Base-by-base conservation (phyloP, 1,140 invertebrate species). In the Lepidurus apus region DNA sequence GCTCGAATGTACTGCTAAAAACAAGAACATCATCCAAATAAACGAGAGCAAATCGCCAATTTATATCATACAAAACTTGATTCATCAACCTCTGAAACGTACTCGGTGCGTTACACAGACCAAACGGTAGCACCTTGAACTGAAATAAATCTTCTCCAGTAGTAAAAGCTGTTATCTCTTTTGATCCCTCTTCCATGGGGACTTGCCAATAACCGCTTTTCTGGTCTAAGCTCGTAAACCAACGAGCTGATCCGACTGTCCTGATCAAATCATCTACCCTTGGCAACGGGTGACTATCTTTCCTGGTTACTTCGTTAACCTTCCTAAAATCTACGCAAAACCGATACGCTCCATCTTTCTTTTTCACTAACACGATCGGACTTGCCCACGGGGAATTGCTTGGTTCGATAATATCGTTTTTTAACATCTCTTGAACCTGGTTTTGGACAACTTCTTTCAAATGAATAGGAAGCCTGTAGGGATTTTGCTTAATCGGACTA, bases 1-100 rank as follows among this genome's bases (percentile, higher is more conserved):
- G 82, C 17, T 84, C 80, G 65, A 84, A 81, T 45, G 80, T 80
- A n/a, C 81, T 79, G 17, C 80, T 81, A 75, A 81, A 84, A 17
- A 86, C 77, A 1, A 88, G 81, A 8, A 88, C 83, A 75, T 88
- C 87, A 81, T 88, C 86, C 9, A 88, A 73, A 80, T 85, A 87
- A 0, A 83, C 80, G 73, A 84, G 75, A 74, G 45, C 13, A 76
- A 81, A 81, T 34, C 78, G 65, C 24, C 76, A 42, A 43, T 77
- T 79, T 21, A 83, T 76, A 11, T 78, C 81, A 34, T 43, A 34
- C 21, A 87, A 79, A 6, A 84, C 81, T 4, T 77, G 65, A 77
- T 86, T 82, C 75, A 86, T 85, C 13, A 83, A 80, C 34, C 83
- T 74, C 80, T 85, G 84, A 80, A 88, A 88, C n/a, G 85, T 83